Base-by-base conservation (phyloP, 2,797 vertebrate species). In the Coreius guichenoti region DNA sequence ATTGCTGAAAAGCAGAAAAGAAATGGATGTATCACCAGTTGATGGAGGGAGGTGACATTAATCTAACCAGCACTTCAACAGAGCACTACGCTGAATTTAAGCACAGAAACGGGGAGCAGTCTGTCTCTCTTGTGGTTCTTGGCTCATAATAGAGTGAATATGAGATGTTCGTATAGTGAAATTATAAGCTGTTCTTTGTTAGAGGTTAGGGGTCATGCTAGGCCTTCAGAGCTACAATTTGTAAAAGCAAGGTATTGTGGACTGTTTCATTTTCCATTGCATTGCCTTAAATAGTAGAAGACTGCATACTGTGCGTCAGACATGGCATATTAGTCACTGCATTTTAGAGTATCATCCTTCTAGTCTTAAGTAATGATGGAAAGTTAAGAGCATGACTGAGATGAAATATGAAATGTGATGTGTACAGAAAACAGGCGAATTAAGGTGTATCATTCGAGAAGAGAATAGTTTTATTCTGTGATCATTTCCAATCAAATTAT, bases 41-140 rank as follows among this genome's bases (percentile, higher is more conserved):
- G 86, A 88, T 92, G 90, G 91, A 87, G 87, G 91, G 86, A 92
- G 89, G 89, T 87, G 90, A 90, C 84, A 92, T 92, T 88, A 86
- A 89, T 90, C 81, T 87, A 89, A 84, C 92, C 93, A 92, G 91
- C 91, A 86, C 90, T 92, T 90, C 89, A 91, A 91, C 91, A 93
- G 91, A 91, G 92, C 91, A 89, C 89, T 89, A 92, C 11, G 58
- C 51, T 67, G 82, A 58, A 75, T 63, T 63, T 85, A 80, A 73
- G 85, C 61, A 81, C 61, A 17, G 75, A 84, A 83, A 86, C 72
- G n/a, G 51, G 23, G 29, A 49, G 75, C 49, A 17, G 23, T 45
- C n/a, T 56, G n/a, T 86, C 72, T 87, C 43, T 88, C 82, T 76
- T 72, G 72, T 33, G 65, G 58, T 76, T 82, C 65, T 76, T 87